Evolutionary conservation across 2,113 vertebrate species (phyloP).

Genomic region (Zonotrichia leucophrys): DNA sequence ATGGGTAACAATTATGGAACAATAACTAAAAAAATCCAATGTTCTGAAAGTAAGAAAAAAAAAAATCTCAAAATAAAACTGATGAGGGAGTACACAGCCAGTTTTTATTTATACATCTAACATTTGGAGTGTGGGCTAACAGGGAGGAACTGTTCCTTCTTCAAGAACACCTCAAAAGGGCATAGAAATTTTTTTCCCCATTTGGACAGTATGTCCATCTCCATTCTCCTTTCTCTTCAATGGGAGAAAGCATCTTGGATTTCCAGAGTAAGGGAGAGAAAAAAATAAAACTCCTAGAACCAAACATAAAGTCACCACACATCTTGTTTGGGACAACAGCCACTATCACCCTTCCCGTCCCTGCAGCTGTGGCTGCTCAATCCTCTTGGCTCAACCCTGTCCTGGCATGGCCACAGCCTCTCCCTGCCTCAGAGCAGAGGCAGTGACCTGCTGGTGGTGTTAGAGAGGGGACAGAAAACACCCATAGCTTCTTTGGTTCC

Average conservation of each 20-base stretch:
- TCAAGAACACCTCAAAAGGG: constrained; percentile 11
- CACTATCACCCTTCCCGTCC: neutral
- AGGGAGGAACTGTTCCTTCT: constrained; percentile 20
- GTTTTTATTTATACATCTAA: constrained; percentile 42
- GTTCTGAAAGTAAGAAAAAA: neutral
- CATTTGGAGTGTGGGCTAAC: constrained; percentile 37
- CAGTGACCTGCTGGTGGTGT: neutral
- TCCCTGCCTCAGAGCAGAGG: neutral
- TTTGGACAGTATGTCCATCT: neutral
- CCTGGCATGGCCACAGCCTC: neutral
- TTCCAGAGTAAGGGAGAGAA: neutral
- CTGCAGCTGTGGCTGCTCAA: neutral
- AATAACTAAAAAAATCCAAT: neutral
- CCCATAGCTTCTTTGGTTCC: neutral
- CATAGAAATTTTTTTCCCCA: neutral
- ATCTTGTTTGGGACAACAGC: neutral
- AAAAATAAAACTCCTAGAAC: neutral
- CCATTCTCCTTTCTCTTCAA: neutral
- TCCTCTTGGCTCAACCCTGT: neutral
- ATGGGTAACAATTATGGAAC: neutral
- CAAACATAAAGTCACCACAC: neutral
- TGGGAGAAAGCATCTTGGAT: neutral
- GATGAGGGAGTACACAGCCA: neutral
- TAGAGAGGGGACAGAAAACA: neutral
- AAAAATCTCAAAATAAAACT: constrained; percentile 15